Conservation (phyloP, 1,140 invertebrate genomes). For the Delia radicum region DNA sequence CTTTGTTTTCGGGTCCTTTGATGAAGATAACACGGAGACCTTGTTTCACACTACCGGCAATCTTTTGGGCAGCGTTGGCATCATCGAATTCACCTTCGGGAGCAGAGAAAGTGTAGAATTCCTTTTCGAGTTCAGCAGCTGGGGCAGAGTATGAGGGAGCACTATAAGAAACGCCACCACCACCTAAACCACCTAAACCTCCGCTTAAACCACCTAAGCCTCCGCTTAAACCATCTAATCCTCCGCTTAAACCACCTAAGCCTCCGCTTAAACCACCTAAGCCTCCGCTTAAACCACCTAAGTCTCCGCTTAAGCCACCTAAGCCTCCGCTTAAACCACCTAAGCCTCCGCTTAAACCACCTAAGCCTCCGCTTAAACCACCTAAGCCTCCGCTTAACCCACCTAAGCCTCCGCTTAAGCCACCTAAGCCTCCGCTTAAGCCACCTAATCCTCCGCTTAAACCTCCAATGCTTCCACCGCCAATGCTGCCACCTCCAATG, state of each 20-base stretch:
- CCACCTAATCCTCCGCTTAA: not conserved
- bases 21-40: slow-evolving; percentile 49
- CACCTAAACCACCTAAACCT: slow-evolving; percentile 14
- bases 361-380: slow-evolving; percentile 19
- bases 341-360: not conserved
- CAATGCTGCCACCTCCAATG: not conserved
- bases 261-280: not conserved
- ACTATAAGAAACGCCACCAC: not conserved
- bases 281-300: not conserved
- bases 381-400: not conserved
- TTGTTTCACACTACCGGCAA: slow-evolving; percentile 35
- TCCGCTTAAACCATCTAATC: not conserved
- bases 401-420: slow-evolving; percentile 9
- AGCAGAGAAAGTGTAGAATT: slow-evolving; percentile 43
- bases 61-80: slow-evolving; percentile 10
- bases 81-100: slow-evolving; percentile 41
- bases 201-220: slow-evolving; percentile 30
- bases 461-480: not conserved
- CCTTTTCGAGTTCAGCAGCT: slow-evolving; percentile 41
- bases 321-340: slow-evolving; percentile 33
- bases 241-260: slow-evolving; percentile 19
- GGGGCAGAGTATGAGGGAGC: slow-evolving; percentile 35
- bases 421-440: slow-evolving; percentile 35
- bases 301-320: slow-evolving; percentile 24
- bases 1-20: slow-evolving; percentile 46